A percentile compares a stretch with the other conserved stretches of the same genome.
These are phyloP conservation scores for Athalia cordata DNA, from an alignment of 2,888 invertebrate species.

Conservation along the genomic window DNA sequence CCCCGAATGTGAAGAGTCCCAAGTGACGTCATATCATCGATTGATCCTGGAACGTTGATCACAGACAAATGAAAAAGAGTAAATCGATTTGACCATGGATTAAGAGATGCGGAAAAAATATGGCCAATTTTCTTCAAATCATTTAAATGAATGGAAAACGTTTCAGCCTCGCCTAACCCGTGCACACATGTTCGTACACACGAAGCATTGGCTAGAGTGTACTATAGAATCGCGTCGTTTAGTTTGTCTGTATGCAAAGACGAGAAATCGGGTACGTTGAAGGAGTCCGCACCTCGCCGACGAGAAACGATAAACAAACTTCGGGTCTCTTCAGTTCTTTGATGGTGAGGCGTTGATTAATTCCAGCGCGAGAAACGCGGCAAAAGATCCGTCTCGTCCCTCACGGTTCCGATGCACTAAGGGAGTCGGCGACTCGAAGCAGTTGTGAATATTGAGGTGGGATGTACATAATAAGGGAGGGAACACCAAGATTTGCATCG, in stretches of 20 bases:
- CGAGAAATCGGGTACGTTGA: slow-evolving; percentile 26
- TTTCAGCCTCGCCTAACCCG: too few species aligned
- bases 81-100: too few species aligned
- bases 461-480: neutral
- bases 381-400: slow-evolving; percentile 33
- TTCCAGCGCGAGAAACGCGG: slow-evolving; percentile 63
- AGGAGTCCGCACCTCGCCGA: slow-evolving; percentile 35
- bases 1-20: too few species aligned
- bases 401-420: neutral
- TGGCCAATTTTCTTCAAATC: too few species aligned
- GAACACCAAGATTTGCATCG: neutral
- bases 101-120: too few species aligned
- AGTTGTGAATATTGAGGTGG: slow-evolving; percentile 11
- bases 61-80: too few species aligned
- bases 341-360: slow-evolving; percentile 71
- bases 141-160: too few species aligned
- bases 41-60: too few species aligned
- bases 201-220: slow-evolving; percentile 6
- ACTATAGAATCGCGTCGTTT: neutral
- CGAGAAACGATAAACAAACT: slow-evolving; percentile 68
- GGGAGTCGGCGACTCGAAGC: slow-evolving; percentile 22
- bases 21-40: too few species aligned
- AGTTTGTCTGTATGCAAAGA: neutral
- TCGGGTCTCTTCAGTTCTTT: slow-evolving; percentile 64
- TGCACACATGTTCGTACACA: too few species aligned